Base-by-base conservation (phyloP, 2,113 vertebrate genomes). In the Calyptomena viridis region DNA sequence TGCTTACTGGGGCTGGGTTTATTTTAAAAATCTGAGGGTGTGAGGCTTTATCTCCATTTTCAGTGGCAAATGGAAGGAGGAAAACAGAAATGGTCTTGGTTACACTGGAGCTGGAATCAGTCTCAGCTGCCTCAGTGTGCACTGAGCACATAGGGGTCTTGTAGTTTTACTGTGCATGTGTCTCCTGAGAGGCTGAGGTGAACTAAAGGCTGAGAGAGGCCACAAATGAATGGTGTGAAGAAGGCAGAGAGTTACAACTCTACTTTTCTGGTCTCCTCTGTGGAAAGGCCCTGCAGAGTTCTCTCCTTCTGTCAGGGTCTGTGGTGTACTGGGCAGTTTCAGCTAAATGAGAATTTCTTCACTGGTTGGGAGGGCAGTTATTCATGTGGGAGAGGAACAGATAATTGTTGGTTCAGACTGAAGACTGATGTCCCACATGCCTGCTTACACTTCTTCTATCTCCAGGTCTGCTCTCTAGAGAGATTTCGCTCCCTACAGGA, bases 401-500 rank as follows among this genome's bases (percentile, higher is more conserved):
- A 60, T 72, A 75, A 37, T 59, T 63, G 35, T 23, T 67, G 42
- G 46, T 84, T 97, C 30, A 82, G 46, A 37, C 12, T 76, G 62
- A 40, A 50, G 25, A 23, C 62, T 91, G 37, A 50, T 66, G 22
- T 76, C 44, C 8, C 21, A 3, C 37, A 60, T 81, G n/a, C 52
- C n/a, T 91, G 2, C 56, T 68, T 85, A 30, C 6, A 73, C 35
- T 39, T 92, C 23, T 85, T 94, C 12, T 83, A 1, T 83, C 55
- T 84, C 75, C 93, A 99, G 99, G 94, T 96, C 63, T 99, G 98
- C 73, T 98, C 99, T 28, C 95, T 99, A 67, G 99, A 99, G 97
- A 98, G 98, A 85, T 99, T 99, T 86, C 99, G 98, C 27, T 99
- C 99, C 64, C 97, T 99, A 52, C 99, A 98, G 94, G 99, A 99